A percentile compares a stretch with the other conserved stretches of the same genome.
These are phyloP conservation scores for Lepus europaeus DNA, from an alignment of 2,113 vertebrate species.

Conservation along the genomic window DNA sequence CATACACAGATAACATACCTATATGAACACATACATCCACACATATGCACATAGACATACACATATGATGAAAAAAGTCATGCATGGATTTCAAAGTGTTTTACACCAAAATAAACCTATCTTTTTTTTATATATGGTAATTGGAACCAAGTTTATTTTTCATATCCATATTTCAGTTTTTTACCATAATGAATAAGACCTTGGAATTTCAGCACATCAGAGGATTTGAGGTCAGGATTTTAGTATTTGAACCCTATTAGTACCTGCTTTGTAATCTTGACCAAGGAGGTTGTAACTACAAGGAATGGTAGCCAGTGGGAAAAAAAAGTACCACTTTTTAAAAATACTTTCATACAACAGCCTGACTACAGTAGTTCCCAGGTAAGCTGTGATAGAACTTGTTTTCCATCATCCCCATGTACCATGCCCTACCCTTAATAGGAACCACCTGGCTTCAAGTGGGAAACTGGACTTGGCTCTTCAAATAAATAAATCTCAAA, in stretches of 20 bases:
- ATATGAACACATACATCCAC: background rate
- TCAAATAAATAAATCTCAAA: no score
- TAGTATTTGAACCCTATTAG: background rate
- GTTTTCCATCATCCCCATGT: background rate
- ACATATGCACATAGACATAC: no score
- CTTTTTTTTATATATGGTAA: background rate
- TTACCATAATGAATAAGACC: background rate
- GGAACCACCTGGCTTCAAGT: background rate
- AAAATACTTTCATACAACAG: background rate
- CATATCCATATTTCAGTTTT: background rate
- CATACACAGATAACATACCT: background rate
- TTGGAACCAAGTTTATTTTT: background rate
- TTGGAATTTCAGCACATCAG: background rate
- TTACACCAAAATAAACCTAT: no score
- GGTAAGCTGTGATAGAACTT: background rate
- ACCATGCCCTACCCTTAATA: background rate
- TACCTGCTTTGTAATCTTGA: background rate
- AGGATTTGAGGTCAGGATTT: background rate
- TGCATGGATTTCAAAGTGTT: no score
- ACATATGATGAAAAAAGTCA: no score
- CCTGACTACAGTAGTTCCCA: background rate
- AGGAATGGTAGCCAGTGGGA: background rate
- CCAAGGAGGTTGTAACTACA: background rate
- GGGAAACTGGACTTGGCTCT: no score
- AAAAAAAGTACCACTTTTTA: background rate